Percentiles rank a stretch among this genome's conserved stretches.
These are phyloP conservation scores for Odontesthes bonariensis DNA, from an alignment of 2,113 vertebrate species.

Conservation along the genomic window DNA sequence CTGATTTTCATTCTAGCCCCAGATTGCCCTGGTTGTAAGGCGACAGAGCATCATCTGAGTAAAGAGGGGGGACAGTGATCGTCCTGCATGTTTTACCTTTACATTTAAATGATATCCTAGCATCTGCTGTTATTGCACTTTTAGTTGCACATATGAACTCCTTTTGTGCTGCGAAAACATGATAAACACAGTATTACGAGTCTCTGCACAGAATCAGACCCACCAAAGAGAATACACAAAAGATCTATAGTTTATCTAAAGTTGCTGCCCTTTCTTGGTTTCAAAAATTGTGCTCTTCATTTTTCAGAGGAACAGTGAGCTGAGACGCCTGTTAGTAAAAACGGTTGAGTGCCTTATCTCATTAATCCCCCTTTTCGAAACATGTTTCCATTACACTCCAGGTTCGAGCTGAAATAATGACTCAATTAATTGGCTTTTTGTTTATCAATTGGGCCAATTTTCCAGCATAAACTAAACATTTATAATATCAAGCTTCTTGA, in stretches of 20 bases:
- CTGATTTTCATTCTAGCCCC: conserved; percentile 47
- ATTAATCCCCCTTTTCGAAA: too few relatives aligned
- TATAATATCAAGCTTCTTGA: too few relatives aligned
- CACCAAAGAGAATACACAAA: neutral
- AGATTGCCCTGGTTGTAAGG: conserved; percentile 45
- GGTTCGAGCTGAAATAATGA: neutral
- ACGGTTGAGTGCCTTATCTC: neutral
- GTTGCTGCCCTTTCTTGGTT: conserved; percentile 11
- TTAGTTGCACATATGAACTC: neutral
- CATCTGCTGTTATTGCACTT: neutral
- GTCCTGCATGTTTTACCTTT: neutral
- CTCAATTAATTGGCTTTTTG: neutral
- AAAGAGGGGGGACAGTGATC: conserved; percentile 31
- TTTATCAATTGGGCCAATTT: too few relatives aligned
- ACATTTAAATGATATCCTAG: neutral
- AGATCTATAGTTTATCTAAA: neutral
- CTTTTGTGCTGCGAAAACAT: neutral
- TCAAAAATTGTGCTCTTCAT: conserved; percentile 20
- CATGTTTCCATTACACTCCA: neutral
- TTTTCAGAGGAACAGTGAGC: neutral
- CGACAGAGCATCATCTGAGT: conserved; percentile 48
- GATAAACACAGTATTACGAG: neutral
- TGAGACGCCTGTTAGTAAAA: neutral
- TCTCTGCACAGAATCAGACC: neutral
- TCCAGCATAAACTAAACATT: too few relatives aligned